Base-by-base conservation (phyloP, 2,113 vertebrate species). In the Thunnus maccoyii region DNA sequence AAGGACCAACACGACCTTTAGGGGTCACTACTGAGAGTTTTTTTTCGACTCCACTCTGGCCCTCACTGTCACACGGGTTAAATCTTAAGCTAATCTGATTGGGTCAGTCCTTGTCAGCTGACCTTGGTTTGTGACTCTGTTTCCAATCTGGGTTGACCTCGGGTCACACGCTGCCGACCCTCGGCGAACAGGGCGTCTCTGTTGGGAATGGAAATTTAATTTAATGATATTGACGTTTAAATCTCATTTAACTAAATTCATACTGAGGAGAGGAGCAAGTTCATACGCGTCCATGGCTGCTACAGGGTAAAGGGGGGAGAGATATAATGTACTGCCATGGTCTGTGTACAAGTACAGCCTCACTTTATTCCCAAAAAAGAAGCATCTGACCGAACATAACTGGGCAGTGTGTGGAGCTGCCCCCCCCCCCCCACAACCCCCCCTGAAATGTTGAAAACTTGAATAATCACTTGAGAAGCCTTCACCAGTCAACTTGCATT, bases 221-320 rank as follows among this genome's bases (percentile, higher is more conserved):
- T 18, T 9, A 70, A 62, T 56, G 18, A 51, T 72, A 32, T 27
- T 66, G 32, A 57, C 11, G 5, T 80, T 68, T 66, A 58, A 61
- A 32, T 1, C 8, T 65, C 25, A 54, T 76, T 72, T 58, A 67
- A 51, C 18, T 12, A 13, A 27, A 50, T 13, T 41, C 63, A 11
- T 44, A 16, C 22, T 5, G n/a, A 63, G 17, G 36, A 65, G 25
- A 57, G 41, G 41, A 50, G 55, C 8, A 12, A 16, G 36, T 41
- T 41, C 36, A 41, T 41, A 41, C 7, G 36, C 36, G 36, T 41
- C 36, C 36, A 41, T 9, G 7, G 7, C 9, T 2, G 36, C 36
- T 41, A 41, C 36, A 8, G 36, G 32, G 32, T 36, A 36, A 36
- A 22, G 22, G 22, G 22, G 22, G 5, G 32, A 7, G 4, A 36